Percentiles rank a stretch among this genome's conserved stretches.
These are phyloP conservation scores for Agapornis roseicollis DNA, from an alignment of 2,113 vertebrate genomes.

Conservation along the genomic window DNA sequence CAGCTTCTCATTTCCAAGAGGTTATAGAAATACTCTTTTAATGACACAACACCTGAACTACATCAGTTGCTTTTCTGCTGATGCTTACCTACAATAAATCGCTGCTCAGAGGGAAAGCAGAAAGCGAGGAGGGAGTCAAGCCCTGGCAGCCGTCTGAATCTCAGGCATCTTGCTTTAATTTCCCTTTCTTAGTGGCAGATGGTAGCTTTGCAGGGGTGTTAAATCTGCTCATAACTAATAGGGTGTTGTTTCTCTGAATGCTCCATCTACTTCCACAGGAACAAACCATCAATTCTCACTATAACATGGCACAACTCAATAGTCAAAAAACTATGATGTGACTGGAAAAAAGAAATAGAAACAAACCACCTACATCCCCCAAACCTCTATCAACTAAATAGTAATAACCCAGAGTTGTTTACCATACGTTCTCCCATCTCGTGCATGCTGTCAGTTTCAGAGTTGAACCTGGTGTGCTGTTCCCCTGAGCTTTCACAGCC, in stretches of 20 bases:
- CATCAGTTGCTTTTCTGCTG: background rate
- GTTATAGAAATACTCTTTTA: background rate
- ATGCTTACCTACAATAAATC: background rate
- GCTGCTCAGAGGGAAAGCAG: background rate
- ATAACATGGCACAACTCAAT: background rate
- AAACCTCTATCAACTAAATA: background rate
- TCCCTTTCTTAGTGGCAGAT: constrained; percentile 25
- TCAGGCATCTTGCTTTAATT: background rate
- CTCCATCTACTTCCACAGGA: constrained; percentile 22
- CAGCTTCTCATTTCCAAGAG: background rate
- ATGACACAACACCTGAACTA: background rate
- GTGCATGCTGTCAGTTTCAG: background rate
- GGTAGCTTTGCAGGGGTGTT: constrained; percentile 50
- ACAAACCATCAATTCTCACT: background rate
- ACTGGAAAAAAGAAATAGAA: background rate
- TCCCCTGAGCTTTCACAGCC: background rate
- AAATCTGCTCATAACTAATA: constrained; percentile 9
- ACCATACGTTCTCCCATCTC: background rate
- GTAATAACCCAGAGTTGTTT: background rate
- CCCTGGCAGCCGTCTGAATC: constrained; percentile 1
- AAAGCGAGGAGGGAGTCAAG: background rate
- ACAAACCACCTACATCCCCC: background rate
- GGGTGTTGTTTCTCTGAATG: background rate
- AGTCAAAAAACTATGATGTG: background rate
- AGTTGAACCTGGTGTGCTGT: background rate